A percentile compares a stretch with the other conserved stretches of the same genome.
Conservation (phyloP, 2,888 invertebrate genomes). For the Pollenia angustigena region DNA sequence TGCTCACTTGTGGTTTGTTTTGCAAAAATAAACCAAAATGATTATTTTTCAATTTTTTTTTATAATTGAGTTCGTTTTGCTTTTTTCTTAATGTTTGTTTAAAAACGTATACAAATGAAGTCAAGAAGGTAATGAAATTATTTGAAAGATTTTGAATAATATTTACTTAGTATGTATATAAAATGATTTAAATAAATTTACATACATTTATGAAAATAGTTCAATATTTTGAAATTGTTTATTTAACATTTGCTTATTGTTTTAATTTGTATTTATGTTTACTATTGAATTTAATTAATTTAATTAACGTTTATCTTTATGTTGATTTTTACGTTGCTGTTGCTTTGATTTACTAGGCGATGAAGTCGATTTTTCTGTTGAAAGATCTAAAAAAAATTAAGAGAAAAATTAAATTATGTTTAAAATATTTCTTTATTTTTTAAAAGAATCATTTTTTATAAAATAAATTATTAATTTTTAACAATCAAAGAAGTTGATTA, state of each 20-base stretch:
- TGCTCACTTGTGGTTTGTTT: constrained; percentile 40
- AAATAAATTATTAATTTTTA: too few relatives aligned
- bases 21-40: constrained; percentile 7
- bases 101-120: constrained; percentile 51
- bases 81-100: neutral
- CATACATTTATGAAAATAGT: constrained; percentile 37
- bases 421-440: too few relatives aligned
- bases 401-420: neutral
- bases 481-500: too few relatives aligned
- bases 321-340: constrained; percentile 73
- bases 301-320: constrained; percentile 73
- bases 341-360: constrained; percentile 70
- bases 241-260: constrained; percentile 31
- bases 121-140: constrained; percentile 58
- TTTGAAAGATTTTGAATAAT: constrained; percentile 18
- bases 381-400: constrained; percentile 38
- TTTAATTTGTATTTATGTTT: constrained; percentile 42
- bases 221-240: constrained; percentile 6
- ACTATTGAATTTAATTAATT: constrained; percentile 38
- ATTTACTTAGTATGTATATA: neutral
- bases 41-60: constrained; percentile 40
- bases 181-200: constrained; percentile 55
- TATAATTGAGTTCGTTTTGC: constrained; percentile 9
- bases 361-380: constrained; percentile 34
- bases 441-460: too few relatives aligned